Base-by-base conservation (phyloP, 2,888 invertebrate genomes). In the Scelioninae gen. 1 region DNA sequence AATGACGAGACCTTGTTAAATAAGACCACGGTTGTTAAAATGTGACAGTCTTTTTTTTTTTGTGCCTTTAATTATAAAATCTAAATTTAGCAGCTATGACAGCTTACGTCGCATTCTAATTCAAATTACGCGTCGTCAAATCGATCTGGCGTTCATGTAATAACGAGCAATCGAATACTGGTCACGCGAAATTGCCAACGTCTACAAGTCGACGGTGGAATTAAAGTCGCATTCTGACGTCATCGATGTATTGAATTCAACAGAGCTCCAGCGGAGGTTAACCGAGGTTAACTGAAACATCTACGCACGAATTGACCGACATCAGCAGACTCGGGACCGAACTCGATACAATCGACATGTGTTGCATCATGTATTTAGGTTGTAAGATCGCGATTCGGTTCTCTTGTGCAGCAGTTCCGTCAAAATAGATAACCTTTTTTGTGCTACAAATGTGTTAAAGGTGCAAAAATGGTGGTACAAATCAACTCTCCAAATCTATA, bases 41-140 rank as follows among this genome's bases (percentile, higher is more conserved):
- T 38, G 16, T 11, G 9, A 32, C 40, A 9, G 83, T 82, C 85
- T 85, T 88, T 87, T 85, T 86, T n/a, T n/a, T n/a, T n/a, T n/a
- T n/a, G n/a, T 51, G 85, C 83, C 86, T 88, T 91, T 92, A 91
- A 92, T 92, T 91, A 91, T 90, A 91, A 86, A 75, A 86, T 89
- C 91, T 90, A 91, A 89, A 86, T 91, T 91, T 89, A 89, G 89
- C 87, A 80, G 74, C 82, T 77, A 84, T 86, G 88, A 86, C 89
- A 88, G 29, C 16, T 8, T n/a, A 9, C 23, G 23, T 31, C 15
- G 23, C 23, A 51, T 29, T 55, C 13, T 16, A 60, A 60, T 63
- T 63, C 32, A 5, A 32, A 45, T 45, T 31, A 3, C 55, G 15
- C 11, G 32, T 55, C 16, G 40, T 55, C 13, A 6, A 49, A 71